These are phyloP conservation scores for Carettochelys insculpta DNA, from an alignment of 2,113 vertebrate species.

Conservation along the genomic window DNA sequence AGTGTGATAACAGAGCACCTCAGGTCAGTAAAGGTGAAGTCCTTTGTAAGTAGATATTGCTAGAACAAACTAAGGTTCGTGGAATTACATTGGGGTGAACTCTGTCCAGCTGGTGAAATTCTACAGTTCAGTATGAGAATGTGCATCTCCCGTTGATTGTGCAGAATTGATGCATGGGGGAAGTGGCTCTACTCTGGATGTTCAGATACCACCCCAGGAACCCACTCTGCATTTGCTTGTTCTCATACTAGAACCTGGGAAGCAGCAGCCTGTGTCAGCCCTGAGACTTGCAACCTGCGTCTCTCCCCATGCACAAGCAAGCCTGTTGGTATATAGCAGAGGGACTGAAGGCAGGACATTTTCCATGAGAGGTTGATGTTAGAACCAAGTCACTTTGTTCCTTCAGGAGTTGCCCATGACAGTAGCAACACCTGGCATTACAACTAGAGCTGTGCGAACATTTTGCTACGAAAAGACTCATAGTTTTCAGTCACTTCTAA, in stretches of 20 bases:
- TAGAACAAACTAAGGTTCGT: neutral
- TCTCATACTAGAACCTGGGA: rapidly evolving
- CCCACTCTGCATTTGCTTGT: neutral
- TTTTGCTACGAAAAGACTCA: neutral
- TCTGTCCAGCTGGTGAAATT: neutral
- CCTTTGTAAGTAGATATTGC: conserved; percentile 14
- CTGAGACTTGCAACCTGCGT: too few relatives aligned
- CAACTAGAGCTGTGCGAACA: neutral
- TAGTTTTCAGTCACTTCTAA: neutral
- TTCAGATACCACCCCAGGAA: neutral
- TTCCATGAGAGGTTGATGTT: neutral
- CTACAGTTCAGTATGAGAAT: neutral
- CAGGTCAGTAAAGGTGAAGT: conserved; percentile 20
- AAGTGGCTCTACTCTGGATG: rapidly evolving
- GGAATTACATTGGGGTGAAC: neutral
- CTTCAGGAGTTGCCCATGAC: neutral
- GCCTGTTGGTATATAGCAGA: neutral
- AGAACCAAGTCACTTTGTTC: neutral
- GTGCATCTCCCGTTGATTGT: neutral
- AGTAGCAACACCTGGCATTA: neutral
- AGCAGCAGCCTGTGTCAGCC: neutral
- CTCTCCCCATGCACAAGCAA: too few relatives aligned
- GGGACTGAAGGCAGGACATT: neutral
- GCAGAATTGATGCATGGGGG: neutral
- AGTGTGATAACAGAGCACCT: conserved; percentile 43